phyloP scores from a whole-genome alignment of 1,140 invertebrate genomes.

The Musca vetustissima region DNA sequence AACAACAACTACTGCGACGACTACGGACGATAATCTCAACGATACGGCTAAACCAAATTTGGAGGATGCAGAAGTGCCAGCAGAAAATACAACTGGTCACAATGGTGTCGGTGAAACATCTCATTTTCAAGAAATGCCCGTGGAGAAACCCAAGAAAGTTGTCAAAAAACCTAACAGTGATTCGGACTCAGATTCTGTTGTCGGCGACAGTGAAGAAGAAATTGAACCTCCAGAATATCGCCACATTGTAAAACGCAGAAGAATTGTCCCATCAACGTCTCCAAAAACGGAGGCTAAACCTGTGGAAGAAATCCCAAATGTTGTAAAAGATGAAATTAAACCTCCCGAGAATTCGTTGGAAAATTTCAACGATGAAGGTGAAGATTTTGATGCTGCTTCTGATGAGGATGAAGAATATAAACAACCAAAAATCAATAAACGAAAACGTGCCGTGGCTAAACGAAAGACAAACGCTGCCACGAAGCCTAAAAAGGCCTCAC shows the following conservation, averaged over 20 bases:
- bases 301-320: background rate
- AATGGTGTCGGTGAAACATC: background rate
- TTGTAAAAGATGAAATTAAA: background rate
- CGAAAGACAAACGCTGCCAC: background rate
- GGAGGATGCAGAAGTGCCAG: background rate
- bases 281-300: background rate
- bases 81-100: background rate
- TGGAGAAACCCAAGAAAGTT: background rate
- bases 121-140: background rate
- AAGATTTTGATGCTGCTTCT: background rate
- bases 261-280: slow-evolving; percentile 29
- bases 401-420: slow-evolving; percentile 17
- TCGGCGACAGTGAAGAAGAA: slow-evolving; percentile 50
- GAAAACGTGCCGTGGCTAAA: background rate
- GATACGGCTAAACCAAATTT: background rate
- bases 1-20: no score
- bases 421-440: slow-evolving; percentile 21
- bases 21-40: background rate
- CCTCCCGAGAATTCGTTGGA: background rate
- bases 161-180: background rate
- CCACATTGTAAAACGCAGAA: slow-evolving; percentile 44
- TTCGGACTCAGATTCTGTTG: slow-evolving; percentile 47
- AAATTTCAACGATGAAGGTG: background rate
- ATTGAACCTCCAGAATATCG: slow-evolving; percentile 38
- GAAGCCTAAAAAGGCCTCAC: background rate